Conservation (phyloP, 1,140 invertebrate species). For the Caenorhabditis latens region DNA sequence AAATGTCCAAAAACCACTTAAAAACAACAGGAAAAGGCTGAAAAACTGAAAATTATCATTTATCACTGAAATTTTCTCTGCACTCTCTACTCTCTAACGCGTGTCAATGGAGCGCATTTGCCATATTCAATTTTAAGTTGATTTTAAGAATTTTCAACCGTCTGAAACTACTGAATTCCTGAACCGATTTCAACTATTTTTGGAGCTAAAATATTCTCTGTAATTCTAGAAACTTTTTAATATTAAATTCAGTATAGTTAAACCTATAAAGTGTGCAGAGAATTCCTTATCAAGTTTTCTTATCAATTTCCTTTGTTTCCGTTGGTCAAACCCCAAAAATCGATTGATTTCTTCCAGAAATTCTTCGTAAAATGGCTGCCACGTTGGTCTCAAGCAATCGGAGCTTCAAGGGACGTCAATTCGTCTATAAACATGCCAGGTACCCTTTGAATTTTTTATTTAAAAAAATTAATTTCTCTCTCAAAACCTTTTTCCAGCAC, state of each 20-base stretch:
- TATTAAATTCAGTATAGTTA: too few relatives aligned
- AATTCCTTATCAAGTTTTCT: background rate
- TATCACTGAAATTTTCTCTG: background rate
- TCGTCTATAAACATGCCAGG: constrained; percentile 71
- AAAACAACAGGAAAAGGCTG: background rate
- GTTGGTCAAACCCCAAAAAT: background rate
- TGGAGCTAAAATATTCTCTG: too few relatives aligned
- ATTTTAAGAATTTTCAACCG: too few relatives aligned
- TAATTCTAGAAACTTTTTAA: too few relatives aligned
- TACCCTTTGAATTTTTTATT: background rate
- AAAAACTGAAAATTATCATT: background rate
- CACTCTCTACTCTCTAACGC: background rate
- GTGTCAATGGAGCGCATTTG: constrained; percentile 7
- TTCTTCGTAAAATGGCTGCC: constrained; percentile 36
- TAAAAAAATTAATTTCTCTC: background rate
- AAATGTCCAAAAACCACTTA: background rate
- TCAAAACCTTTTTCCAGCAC: constrained; percentile 80
- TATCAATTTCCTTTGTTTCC: background rate
- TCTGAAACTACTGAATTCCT: too few relatives aligned
- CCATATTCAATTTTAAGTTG: background rate
- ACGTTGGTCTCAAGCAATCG: constrained; percentile 50
- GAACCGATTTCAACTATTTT: too few relatives aligned
- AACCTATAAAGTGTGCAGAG: too few relatives aligned
- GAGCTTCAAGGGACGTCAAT: constrained; percentile 69
- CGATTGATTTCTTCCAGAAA: background rate